Evolutionary conservation across 2,113 vertebrate species (phyloP), one percentile per base, ranked within the genome.

Genomic region (Hippocampus barbouri): DNA sequence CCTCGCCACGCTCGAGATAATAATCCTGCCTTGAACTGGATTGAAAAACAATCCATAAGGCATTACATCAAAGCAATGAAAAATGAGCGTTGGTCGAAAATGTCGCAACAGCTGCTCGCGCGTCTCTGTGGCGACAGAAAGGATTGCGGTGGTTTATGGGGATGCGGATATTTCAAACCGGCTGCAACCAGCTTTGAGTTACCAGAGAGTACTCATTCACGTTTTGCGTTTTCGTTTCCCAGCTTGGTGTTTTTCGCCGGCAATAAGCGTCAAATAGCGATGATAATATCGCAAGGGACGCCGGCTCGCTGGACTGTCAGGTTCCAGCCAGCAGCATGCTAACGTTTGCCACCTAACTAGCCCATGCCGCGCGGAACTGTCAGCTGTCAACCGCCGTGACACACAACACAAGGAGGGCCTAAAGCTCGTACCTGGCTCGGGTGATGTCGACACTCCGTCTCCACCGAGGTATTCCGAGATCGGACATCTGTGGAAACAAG

Each of bases 71-170:
- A 60, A 60, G 6, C 15, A 11, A 57, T 60, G 57, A 60, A 27
- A 30, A 60, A 30, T 25, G 25, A 25, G 54, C 11, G n/a, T 23
- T 11, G 23, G 4, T 23, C 5, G 27, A 30, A 15, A 16, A 60
- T 15, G 57, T 60, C 57, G 57, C 25, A 30, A 60, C 57, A 30
- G 56, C 56, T 60, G 12, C 25, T 16, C 25, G 57, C 18, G 14
- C 25, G 59, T 61, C 27, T 61, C 20, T 34, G 27, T 30, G 65
- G 43, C 65, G 41, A 23, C 65, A 3, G 7, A 71, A 60, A 63
- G 23, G 15, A 71, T 49, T 74, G 70, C 75, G 69, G 80, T 49
- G 49, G 73, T 66, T 40, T 62, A 1, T 0, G 30, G 25, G 71
- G 69, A 66, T 56, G 54, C 68, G 40, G 21, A 14, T 41, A 64